Base-by-base conservation (phyloP, 2,888 invertebrate genomes). In the Anthrax anthrax region DNA sequence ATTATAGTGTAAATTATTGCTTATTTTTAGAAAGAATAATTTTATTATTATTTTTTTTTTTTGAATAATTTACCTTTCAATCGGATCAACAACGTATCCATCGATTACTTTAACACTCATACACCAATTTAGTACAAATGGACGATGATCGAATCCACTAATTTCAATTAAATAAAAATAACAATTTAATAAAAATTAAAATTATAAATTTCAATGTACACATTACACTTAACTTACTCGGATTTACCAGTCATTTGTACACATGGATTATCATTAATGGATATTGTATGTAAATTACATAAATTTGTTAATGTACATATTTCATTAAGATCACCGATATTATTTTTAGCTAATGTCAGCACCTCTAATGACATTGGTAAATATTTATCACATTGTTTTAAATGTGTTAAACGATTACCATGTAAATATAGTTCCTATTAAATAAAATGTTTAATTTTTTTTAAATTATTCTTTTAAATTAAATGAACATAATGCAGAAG, bases 111-210 rank as follows among this genome's bases (percentile, higher is more conserved):
- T 84, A 29, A 92, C 77, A 59, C 79, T 83, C 76, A 88, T 78
- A 65, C 90, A 88, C 92, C 94, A 94, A 69, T 92, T 94, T 49
- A 92, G 76, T 50, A 92, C 79, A 70, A 88, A 94, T 36, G 94
- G 91, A 48, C 94, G 80, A 70, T 91, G 89, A 68, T 90, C 88
- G 67, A 87, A 91, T 37, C 85, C 87, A 66, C 88, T 89, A n/a
- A n/a, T n/a, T n/a, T n/a, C n/a, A n/a, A n/a, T 70, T 52, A 62
- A 62, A 32, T 12, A 2, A 32, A 32, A 32, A 32, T 23, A 23
- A 6, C 4, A 23, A 23, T 23, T 18, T 17, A 50, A 32, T 37
- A 34, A 14, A 18, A 27, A 36, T 23, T 23, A 23, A 23, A 23
- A 23, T 43, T 40, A 18, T 12, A 38, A 4, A 12, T 17, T 38